phyloP scores from a whole-genome alignment of 2,113 vertebrate genomes.

The Zosterops hypoxanthus region DNA sequence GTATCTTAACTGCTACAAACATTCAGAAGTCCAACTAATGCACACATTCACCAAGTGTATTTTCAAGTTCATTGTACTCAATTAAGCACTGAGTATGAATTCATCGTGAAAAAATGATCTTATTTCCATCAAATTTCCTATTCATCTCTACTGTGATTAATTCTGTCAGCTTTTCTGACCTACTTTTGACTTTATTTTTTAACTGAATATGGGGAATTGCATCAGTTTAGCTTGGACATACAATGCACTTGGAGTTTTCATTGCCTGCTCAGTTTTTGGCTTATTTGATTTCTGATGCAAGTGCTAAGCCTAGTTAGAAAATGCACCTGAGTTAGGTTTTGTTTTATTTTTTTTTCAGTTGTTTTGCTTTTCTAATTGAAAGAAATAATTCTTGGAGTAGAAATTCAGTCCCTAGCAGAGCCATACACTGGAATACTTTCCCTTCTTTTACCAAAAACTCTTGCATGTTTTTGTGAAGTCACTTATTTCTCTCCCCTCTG shows the following conservation, averaged over 20 bases:
- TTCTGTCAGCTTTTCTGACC: slow-evolving; percentile 53
- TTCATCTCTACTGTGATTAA: slow-evolving; percentile 37
- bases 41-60: slow-evolving; percentile 46
- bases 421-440: background rate
- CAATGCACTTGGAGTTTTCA: background rate
- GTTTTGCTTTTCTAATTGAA: background rate
- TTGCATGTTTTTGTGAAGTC: background rate
- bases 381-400: background rate
- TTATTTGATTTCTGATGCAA: background rate
- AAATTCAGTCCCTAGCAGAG: background rate
- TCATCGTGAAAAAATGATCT: slow-evolving; percentile 46
- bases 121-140: slow-evolving; percentile 54
- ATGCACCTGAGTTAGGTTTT: background rate
- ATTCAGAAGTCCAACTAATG: slow-evolving; percentile 53
- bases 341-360: background rate
- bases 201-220: background rate
- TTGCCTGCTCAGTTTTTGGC: background rate
- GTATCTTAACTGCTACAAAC: slow-evolving; percentile 71
- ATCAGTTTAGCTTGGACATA: background rate
- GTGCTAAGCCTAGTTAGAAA: background rate
- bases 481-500: background rate
- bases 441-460: background rate
- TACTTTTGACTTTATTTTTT: slow-evolving; percentile 38
- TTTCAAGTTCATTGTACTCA: slow-evolving; percentile 66
- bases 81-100: slow-evolving; percentile 65